A percentile compares a stretch with the other conserved stretches of the same genome.
Evolutionary conservation across 2,888 invertebrate genomes (phyloP).

Genomic region (Autographa pulchrina): DNA sequence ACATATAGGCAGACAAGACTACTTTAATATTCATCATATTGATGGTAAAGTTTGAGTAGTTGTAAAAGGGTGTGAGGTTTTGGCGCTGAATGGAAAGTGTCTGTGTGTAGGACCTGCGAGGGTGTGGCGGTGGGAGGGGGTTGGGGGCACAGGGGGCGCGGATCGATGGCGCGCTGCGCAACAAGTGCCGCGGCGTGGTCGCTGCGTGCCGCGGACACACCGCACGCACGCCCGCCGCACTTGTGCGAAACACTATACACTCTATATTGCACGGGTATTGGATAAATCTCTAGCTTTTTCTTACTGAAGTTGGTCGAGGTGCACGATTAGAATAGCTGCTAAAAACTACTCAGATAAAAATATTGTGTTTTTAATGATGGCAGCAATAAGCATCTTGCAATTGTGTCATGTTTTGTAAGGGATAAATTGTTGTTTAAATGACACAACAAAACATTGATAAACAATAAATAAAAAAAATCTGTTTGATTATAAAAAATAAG

Average conservation of each 20-base stretch:
- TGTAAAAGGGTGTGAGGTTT: slow-evolving; percentile 57
- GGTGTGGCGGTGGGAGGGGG: slow-evolving; percentile 56
- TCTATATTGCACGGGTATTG: not conserved
- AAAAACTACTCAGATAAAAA: no score
- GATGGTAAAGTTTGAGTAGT: slow-evolving; percentile 34
- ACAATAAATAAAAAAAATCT: no score
- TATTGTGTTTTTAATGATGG: no score
- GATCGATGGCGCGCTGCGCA: slow-evolving; percentile 85
- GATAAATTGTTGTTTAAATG: no score
- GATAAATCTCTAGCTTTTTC: not conserved
- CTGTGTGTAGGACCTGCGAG: slow-evolving; percentile 55
- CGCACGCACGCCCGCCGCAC: slow-evolving; percentile 18
- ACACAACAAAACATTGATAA: no score
- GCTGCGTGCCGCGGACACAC: slow-evolving; percentile 37
- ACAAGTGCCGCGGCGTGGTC: slow-evolving; percentile 76
- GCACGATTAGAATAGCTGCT: not conserved
- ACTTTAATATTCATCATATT: not conserved
- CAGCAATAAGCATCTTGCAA: no score
- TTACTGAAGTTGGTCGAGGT: not conserved
- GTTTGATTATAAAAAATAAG: slow-evolving; percentile 12
- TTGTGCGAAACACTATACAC: not conserved
- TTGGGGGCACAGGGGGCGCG: no score
- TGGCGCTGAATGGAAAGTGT: slow-evolving; percentile 65
- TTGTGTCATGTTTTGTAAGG: no score
- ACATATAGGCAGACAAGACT: not conserved